phyloP scores from a whole-genome alignment of 2,797 vertebrate species.

The Cuculus canorus region DNA sequence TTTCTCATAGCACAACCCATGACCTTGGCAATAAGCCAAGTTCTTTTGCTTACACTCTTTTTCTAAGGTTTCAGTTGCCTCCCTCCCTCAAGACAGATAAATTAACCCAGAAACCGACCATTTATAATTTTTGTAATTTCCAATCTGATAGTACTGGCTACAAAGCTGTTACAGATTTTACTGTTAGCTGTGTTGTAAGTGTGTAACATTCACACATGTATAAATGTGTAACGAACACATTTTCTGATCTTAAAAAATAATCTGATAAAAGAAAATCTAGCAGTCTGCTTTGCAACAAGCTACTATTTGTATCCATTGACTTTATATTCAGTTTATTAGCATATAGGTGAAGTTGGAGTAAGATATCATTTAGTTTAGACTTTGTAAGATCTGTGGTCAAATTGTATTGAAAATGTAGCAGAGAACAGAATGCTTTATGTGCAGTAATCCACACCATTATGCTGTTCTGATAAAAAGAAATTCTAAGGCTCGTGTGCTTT shows the following conservation, averaged over 20 bases:
- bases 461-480: background rate
- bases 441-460: background rate
- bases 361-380: background rate
- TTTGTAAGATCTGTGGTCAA: background rate
- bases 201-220: background rate
- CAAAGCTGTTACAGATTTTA: background rate
- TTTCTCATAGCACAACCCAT: conserved; percentile 19
- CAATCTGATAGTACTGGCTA: background rate
- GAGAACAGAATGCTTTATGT: background rate
- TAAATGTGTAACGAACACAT: background rate
- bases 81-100: conserved; percentile 7
- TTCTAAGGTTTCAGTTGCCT: conserved; percentile 4
- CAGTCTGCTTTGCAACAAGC: background rate
- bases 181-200: background rate
- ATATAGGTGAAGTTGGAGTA: background rate
- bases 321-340: background rate
- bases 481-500: background rate
- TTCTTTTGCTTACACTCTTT: conserved; percentile 16
- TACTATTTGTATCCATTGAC: background rate
- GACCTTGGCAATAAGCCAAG: conserved; percentile 31
- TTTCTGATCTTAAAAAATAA: background rate
- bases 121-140: background rate
- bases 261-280: background rate
- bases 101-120: background rate
- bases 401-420: background rate